Conservation (phyloP, 2,888 invertebrate species). For the Sicus ferrugineus region DNA sequence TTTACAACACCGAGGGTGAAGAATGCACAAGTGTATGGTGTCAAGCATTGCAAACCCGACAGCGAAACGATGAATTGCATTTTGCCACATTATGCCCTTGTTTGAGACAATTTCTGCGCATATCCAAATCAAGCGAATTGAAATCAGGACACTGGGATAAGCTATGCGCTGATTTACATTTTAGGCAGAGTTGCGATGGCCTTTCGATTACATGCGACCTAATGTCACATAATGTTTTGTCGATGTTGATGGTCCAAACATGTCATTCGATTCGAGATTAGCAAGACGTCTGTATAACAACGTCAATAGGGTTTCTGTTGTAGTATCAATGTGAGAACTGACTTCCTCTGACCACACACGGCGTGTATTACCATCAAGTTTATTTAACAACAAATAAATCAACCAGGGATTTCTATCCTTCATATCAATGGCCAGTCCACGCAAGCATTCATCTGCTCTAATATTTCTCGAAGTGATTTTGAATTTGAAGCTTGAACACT, state of each 20-base stretch:
- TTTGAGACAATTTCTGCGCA: neutral
- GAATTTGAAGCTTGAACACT: constrained; percentile 1
- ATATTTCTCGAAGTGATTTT: neutral
- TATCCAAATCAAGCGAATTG: constrained; percentile 6
- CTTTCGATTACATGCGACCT: neutral
- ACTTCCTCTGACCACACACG: constrained; percentile 8
- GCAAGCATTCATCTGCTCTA: constrained; percentile 8
- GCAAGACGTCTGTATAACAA: constrained; percentile 8
- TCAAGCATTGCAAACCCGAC: constrained; percentile 7
- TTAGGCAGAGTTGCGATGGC: neutral
- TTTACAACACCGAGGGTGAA: neutral
- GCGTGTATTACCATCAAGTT: constrained; percentile 7
- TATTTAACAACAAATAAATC: constrained; percentile 6
- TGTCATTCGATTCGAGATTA: neutral
- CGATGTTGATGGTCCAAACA: constrained; percentile 1
- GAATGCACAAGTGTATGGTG: constrained; percentile 9
- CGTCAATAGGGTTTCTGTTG: neutral
- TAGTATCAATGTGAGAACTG: neutral
- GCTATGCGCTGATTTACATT: neutral
- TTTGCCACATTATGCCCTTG: neutral
- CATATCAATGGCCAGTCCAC: neutral
- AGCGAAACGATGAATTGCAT: constrained; percentile 1
- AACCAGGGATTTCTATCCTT: neutral
- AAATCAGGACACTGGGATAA: constrained; percentile 5
- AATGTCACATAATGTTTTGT: neutral